Conservation (phyloP, 2,888 invertebrate genomes). For the Polylopha cassiicola region DNA sequence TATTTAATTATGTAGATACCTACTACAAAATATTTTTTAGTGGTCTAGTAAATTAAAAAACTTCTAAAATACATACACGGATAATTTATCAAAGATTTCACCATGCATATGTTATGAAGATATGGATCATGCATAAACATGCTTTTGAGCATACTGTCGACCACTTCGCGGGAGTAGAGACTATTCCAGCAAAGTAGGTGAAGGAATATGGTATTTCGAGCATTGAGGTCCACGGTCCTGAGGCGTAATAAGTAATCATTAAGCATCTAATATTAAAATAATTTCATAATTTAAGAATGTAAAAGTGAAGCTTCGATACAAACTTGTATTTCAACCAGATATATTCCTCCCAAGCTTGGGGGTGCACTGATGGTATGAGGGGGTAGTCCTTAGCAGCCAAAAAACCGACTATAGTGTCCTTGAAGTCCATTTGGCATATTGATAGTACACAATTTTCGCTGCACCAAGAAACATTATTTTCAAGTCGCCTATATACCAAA, state of each 20-base stretch:
- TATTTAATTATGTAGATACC: too few species aligned
- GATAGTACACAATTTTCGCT: conserved; percentile 71
- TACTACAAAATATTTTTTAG: too few species aligned
- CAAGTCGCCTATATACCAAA: background rate
- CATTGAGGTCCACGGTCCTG: conserved; percentile 62
- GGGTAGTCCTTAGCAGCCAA: conserved; percentile 68
- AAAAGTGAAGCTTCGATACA: conserved; percentile 14
- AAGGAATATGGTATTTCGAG: conserved; percentile 78
- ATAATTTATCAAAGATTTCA: conserved; percentile 62
- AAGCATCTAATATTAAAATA: too few species aligned
- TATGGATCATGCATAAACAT: conserved; percentile 73
- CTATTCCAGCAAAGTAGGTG: conserved; percentile 77
- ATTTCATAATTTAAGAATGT: too few species aligned
- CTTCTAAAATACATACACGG: conserved; percentile 43
- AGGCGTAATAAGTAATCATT: conserved; percentile 24
- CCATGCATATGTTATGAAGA: conserved; percentile 67
- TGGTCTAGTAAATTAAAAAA: too few species aligned
- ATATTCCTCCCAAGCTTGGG: conserved; percentile 78
- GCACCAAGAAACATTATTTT: conserved; percentile 31
- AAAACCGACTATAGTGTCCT: conserved; percentile 50
- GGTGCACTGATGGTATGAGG: conserved; percentile 72
- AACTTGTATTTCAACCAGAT: conserved; percentile 75
- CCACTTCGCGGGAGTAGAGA: conserved; percentile 43
- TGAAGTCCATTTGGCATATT: conserved; percentile 60
- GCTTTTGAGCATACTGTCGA: conserved; percentile 56